Percentiles rank a stretch among this genome's conserved stretches.
phyloP scores from a whole-genome alignment of 2,888 invertebrate genomes.

The Cryptocephalus moraei region DNA sequence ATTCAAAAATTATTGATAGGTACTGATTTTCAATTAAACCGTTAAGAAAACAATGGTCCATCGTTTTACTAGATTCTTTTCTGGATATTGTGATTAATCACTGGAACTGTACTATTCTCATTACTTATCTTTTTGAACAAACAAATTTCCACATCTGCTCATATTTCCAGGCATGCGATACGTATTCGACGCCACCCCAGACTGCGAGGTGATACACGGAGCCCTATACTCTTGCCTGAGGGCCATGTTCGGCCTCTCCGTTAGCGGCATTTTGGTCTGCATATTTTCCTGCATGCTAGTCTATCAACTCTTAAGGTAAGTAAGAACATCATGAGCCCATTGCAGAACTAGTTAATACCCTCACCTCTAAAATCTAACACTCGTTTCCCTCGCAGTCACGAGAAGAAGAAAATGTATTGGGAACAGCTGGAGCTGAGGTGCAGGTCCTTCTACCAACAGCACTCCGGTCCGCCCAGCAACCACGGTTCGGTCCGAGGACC shows the following conservation, averaged over 20 bases:
- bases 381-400: slow-evolving; percentile 50
- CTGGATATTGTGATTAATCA: no score
- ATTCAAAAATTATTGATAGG: no score
- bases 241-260: slow-evolving; percentile 84
- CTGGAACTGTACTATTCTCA: not conserved
- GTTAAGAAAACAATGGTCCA: no score
- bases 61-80: no score
- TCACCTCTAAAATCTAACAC: no score
- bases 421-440: slow-evolving; percentile 80
- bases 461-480: slow-evolving; percentile 32
- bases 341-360: no score
- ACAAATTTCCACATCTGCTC: not conserved
- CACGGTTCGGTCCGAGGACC: slow-evolving; percentile 38
- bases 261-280: slow-evolving; percentile 81
- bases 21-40: no score
- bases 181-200: slow-evolving; percentile 77
- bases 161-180: slow-evolving; percentile 54
- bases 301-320: slow-evolving; percentile 71
- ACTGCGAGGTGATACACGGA: slow-evolving; percentile 86
- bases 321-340: no score
- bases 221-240: slow-evolving; percentile 79
- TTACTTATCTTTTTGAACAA: not conserved
- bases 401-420: slow-evolving; percentile 93
- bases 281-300: slow-evolving; percentile 89
- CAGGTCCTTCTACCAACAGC: slow-evolving; percentile 63